These are phyloP conservation scores for Ifrita kowaldi DNA, from an alignment of 2,113 vertebrate species.

Conservation along the genomic window DNA sequence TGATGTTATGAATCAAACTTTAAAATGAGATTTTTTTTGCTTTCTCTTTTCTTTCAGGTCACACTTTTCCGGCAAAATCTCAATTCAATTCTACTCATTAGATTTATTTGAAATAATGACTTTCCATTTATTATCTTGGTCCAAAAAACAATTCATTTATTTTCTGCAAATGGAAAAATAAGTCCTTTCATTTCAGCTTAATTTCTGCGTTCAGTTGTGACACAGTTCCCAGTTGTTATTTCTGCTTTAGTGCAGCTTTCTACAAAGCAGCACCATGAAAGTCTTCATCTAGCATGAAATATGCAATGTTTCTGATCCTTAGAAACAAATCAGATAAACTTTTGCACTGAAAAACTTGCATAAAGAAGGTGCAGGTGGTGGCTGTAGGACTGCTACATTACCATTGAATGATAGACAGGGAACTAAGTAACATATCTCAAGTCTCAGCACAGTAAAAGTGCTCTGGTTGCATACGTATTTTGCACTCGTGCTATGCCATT, in stretches of 20 bases:
- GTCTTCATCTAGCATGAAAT: not conserved
- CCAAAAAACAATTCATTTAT: not conserved
- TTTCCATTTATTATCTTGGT: not conserved
- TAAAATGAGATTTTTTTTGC: not conserved
- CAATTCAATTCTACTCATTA: not conserved
- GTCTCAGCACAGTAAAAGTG: not conserved
- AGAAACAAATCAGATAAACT: not conserved
- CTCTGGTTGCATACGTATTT: not conserved
- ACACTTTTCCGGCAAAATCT: not conserved
- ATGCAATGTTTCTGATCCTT: not conserved
- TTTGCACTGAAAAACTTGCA: not conserved
- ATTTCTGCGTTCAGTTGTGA: not conserved
- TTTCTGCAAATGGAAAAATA: not conserved
- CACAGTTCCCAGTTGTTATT: not conserved
- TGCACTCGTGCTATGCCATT: not conserved
- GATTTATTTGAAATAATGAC: not conserved
- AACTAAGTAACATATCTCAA: not conserved
- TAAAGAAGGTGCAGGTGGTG: accelerated
- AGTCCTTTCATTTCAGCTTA: not conserved
- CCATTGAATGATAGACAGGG: not conserved
- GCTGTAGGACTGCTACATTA: not conserved
- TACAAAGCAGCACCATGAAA: not conserved
- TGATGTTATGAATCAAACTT: not conserved
- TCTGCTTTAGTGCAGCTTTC: not conserved
- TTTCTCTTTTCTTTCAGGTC: not conserved